Base-by-base conservation (phyloP, 2,113 vertebrate genomes). In the Thalassarche chlororhynchos region DNA sequence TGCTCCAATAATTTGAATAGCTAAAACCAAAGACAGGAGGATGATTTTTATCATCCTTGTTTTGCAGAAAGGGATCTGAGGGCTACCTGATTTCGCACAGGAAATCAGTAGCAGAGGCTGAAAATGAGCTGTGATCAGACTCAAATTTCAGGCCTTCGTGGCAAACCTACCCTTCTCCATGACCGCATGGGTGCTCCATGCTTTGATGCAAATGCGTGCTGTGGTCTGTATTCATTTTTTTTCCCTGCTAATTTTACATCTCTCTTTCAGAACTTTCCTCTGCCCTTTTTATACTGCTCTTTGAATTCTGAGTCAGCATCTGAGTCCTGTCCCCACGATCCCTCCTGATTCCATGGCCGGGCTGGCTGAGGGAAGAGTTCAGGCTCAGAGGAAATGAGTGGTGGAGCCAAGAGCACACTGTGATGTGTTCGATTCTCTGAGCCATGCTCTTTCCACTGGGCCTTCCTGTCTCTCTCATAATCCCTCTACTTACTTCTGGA, bases 381-480 rank as follows among this genome's bases (percentile, higher is more conserved):
- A 69, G 77, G 70, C 44, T 91, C 71, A 19, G 23, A 42, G 29
- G 19, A 71, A 95, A 71, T 52, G 52, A 92, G 20, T 24, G 36
- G 36, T 38, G 44, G 52, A 93, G 74, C 36, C 40, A 68, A 66
- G 77, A 84, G 74, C 77, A 82, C 38, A 52, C 46, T 0, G 2
- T 44, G 36, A 93, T 72, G 32, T 65, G 66, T 89, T 47, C 12
- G 6, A 95, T 77, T 94, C 89, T 91, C 66, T 85, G 66, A 96
- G 86, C 74, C 87, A 70, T 71, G 62, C 25, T 82, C 94, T 93
- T 90, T 97, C 87, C 75, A 91, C 68, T 68, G 85, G 90, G 85
- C 90, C 84, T 95, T 95, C n/a, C 91, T 85, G 84, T 87, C 87
- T 96, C 86, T 91, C 87, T 96, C 75, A 65, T 94, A 96, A 96